Evolutionary conservation across 2,797 vertebrate genomes (phyloP), one percentile per base, ranked within the genome.

Genomic region (Aotus griseimembra): DNA sequence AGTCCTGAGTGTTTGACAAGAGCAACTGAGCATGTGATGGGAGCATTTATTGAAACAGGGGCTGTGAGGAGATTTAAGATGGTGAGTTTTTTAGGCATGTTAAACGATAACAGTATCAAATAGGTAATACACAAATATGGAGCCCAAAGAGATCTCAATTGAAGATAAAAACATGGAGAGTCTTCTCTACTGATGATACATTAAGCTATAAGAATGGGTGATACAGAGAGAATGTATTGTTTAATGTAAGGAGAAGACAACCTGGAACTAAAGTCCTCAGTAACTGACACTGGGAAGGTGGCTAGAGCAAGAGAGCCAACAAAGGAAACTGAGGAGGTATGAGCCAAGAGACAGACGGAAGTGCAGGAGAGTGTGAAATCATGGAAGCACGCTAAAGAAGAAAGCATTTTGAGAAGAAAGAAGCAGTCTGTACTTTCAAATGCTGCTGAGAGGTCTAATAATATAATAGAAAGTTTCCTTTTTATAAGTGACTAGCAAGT

Each of bases 51-150:
- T 82, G 84, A 96, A 91, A 83, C 83, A 22, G 52, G 28, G 39
- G 7, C 22, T 83, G 19, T 84, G 70, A 72, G 41, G 88, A 81
- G 30, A 41, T 79, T 44, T 57, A 89, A 80, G 33, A 80, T 80
- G 22, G 19, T 82, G 73, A 85, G 20, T 83, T 96, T 92, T 97
- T 95, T 87, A 92, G 46, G 11, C 81, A 58, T 81, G 48, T 82
- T 89, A 52, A 85, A 77, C 52, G 36, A 46, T 80, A 26, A 20
- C 57, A 82, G 0, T 94, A 50, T 95, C 28, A 81, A 58, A 10
- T 81, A 70, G 15, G 17, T 82, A 26, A 39, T 58, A 52, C 7
- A 24, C 24, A 87, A 79, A 36, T 70, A n/a, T 12, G 48, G 30
- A 70, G 48, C 73, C 46, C 58, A 85, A 64, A 70, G 57, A 57